Evolutionary conservation across 1,140 invertebrate species (phyloP).

Genomic region (Penaeus chinensis): DNA sequence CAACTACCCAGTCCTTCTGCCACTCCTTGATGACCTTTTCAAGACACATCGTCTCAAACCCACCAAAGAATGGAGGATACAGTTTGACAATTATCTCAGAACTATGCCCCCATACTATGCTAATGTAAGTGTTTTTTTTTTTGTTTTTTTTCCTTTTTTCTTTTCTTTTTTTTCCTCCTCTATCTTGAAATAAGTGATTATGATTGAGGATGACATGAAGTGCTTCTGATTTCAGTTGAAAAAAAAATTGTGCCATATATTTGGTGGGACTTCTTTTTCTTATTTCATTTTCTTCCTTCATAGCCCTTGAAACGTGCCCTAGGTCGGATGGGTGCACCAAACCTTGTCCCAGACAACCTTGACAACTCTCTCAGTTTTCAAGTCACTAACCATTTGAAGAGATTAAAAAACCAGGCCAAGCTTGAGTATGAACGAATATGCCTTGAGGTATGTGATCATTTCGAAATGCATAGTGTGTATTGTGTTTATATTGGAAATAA

Average conservation of each 20-base stretch:
- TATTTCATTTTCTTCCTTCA: neutral
- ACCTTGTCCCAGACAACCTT: constrained; percentile 87
- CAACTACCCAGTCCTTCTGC: constrained; percentile 95
- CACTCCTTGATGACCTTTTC: constrained; percentile 93
- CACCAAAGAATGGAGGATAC: constrained; percentile 86
- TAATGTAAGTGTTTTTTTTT: constrained; percentile 74
- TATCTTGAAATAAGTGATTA: neutral
- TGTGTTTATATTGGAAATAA: no score
- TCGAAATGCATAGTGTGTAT: no score
- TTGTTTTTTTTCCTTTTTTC: neutral
- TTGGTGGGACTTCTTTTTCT: neutral
- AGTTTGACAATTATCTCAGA: constrained; percentile 93
- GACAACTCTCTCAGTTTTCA: constrained; percentile 94
- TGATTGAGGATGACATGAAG: neutral
- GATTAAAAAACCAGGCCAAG: constrained; percentile 95
- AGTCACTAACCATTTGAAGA: constrained; percentile 93
- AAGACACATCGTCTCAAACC: constrained; percentile 90
- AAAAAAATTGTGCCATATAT: no score
- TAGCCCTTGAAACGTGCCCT: constrained; percentile 90
- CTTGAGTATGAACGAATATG: constrained; percentile 91
- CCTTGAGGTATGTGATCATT: constrained; percentile 75
- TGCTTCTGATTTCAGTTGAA: no score
- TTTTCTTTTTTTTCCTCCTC: constrained; percentile 48
- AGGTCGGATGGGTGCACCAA: constrained; percentile 86
- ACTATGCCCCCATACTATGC: constrained; percentile 97